Base-by-base conservation (phyloP, 1,140 invertebrate genomes). In the Melipona quadrifasciata region DNA sequence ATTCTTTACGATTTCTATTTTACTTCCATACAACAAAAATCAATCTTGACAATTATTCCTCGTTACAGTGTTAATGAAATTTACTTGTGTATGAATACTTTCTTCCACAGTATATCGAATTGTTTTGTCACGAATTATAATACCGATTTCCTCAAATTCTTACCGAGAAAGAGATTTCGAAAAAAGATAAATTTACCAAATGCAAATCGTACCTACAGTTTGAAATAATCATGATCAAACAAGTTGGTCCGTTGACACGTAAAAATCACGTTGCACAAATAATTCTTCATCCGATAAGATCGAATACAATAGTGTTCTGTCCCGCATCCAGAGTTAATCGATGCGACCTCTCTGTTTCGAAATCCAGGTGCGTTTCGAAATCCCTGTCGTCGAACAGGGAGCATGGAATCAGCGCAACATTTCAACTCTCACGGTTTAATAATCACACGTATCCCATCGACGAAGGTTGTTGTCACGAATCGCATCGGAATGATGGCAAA, bases 351-450 rank as follows among this genome's bases (percentile, higher is more conserved):
- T 72, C 76, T 55, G 76, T 84, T 73, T 84, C 57, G 68, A 70
- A 65, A 72, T 55, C 83, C 79, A 87, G 83, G 80, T 89, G 87
- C 80, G 51, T 17, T 11, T 16, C 12, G 39, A 53, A n/a, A 67
- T 51, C 68, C 57, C 51, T 39, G 27, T 24, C 70, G 14, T 27
- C 24, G 51, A 53, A n/a, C 14, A 47, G 67, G 34, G 24, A n/a
- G 31, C 76, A 57, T 64, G 82, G 27, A 80, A 80, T 77, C 82
- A 11, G 19, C 19, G 47, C n/a, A 34, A 47, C 16, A 67, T 65
- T 67, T 57, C 0, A 67, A 65, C 64, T 87, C 76, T 70, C 87
- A 88, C 85, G 88, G 58, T 58, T 86, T 51, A 27, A 1, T n/a
- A n/a, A 55, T 57, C 53, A 24, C 61, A 80, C 55, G 31, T 17